phyloP scores from a whole-genome alignment of 2,888 invertebrate species.

The Dascillus cervinus region DNA sequence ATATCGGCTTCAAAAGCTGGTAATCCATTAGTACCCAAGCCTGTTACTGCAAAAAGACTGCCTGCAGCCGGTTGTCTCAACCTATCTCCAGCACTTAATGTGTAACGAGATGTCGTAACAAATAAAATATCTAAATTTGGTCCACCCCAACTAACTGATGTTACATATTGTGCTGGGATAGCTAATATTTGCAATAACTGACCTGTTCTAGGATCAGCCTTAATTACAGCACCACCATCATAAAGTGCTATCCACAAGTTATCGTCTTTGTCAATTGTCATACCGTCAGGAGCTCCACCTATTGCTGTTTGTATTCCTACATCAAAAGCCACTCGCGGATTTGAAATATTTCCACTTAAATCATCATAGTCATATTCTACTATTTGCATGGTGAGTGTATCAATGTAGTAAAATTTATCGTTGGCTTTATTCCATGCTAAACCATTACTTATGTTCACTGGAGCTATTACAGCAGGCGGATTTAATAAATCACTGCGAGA shows the following conservation, averaged over 20 bases:
- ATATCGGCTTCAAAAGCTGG: slow-evolving; percentile 31
- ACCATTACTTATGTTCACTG: slow-evolving; percentile 69
- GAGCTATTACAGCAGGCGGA: slow-evolving; percentile 29
- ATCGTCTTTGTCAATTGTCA: slow-evolving; percentile 72
- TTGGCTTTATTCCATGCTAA: slow-evolving; percentile 66
- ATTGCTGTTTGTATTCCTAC: slow-evolving; percentile 14
- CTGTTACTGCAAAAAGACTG: slow-evolving; percentile 31
- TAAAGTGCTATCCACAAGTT: slow-evolving; percentile 70
- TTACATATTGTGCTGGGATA: slow-evolving; percentile 50
- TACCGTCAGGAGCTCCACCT: slow-evolving; percentile 41
- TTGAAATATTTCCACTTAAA: slow-evolving; percentile 45
- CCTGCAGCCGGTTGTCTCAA: slow-evolving; percentile 44
- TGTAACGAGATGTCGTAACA: slow-evolving; percentile 49
- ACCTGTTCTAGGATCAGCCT: slow-evolving; percentile 43
- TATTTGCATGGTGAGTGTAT: slow-evolving; percentile 58
- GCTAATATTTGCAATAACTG: slow-evolving; percentile 43
- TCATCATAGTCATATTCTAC: slow-evolving; percentile 64
- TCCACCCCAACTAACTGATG: slow-evolving; percentile 60
- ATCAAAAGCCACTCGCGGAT: slow-evolving; percentile 27
- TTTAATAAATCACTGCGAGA: slow-evolving; percentile 34
- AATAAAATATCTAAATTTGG: slow-evolving; percentile 51
- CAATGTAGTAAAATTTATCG: slow-evolving; percentile 69
- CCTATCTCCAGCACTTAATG: slow-evolving; percentile 26
- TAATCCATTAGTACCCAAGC: slow-evolving; percentile 31
- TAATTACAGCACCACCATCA: slow-evolving; percentile 54